Conservation (phyloP, 2,797 vertebrate species). For the Galago senegalensis region DNA sequence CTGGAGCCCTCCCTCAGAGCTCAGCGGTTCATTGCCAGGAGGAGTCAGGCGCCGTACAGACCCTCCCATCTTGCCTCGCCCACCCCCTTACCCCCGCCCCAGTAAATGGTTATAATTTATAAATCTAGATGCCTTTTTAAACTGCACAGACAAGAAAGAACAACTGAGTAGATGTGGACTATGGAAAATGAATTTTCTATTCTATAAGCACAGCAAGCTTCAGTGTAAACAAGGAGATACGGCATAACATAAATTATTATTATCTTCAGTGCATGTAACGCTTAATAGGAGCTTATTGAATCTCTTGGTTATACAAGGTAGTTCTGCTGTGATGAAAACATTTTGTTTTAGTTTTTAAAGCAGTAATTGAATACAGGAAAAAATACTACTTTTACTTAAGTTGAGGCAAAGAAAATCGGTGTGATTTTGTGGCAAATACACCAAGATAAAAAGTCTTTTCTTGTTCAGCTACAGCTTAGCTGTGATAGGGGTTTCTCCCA, state of each 20-base stretch:
- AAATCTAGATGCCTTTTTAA: background rate
- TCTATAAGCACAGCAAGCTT: slow-evolving; percentile 9
- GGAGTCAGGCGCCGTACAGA: background rate
- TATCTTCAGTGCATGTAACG: background rate
- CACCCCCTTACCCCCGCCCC: too few relatives aligned
- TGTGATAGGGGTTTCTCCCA: background rate
- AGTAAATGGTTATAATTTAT: background rate
- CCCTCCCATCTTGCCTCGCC: background rate
- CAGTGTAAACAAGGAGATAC: background rate
- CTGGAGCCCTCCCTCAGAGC: background rate
- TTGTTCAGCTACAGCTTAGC: background rate
- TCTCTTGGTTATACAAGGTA: background rate
- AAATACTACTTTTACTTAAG: slow-evolving; percentile 44
- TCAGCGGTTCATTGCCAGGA: background rate
- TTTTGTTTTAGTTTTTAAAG: background rate
- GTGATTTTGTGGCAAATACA: background rate
- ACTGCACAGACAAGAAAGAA: background rate
- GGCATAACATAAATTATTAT: slow-evolving; percentile 7
- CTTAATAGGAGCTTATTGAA: slow-evolving; percentile 31
- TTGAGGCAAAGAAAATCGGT: background rate
- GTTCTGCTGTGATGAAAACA: slow-evolving; percentile 25
- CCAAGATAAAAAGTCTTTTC: background rate
- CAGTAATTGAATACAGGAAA: slow-evolving; percentile 49
- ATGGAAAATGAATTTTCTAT: slow-evolving; percentile 27
- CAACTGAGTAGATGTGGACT: background rate